Evolutionary conservation across 2,888 invertebrate species (phyloP).

Genomic region (Synergus japonicus): DNA sequence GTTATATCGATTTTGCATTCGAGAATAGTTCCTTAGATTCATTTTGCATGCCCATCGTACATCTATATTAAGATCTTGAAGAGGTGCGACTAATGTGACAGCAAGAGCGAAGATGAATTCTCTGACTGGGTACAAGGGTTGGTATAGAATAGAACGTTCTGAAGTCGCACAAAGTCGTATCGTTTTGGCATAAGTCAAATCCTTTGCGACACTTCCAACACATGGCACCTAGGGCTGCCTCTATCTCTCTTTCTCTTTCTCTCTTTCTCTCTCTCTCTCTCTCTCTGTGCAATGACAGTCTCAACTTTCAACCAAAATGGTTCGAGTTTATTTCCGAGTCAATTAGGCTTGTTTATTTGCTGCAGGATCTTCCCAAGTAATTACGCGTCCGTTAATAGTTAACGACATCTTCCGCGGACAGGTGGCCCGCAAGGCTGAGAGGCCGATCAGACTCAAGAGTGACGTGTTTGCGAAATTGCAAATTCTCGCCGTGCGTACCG

Average conservation of each 20-base stretch:
- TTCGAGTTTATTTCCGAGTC: constrained; percentile 75
- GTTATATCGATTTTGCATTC: not conserved
- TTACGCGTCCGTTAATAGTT: constrained; percentile 74
- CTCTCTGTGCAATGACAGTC: constrained; percentile 51
- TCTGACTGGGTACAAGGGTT: constrained; percentile 58
- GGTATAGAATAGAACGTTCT: constrained; percentile 65
- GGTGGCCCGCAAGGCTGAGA: constrained; percentile 36
- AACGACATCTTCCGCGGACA: constrained; percentile 70
- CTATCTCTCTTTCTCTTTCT: constrained; percentile 51
- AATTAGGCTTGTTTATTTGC: constrained; percentile 76
- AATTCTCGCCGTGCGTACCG: constrained; percentile 39
- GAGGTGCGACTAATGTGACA: not conserved
- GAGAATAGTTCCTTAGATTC: not conserved
- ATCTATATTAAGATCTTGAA: constrained; percentile 71
- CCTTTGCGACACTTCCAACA: constrained; percentile 66
- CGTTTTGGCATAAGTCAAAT: constrained; percentile 76
- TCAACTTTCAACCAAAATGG: constrained; percentile 52
- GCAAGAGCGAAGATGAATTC: constrained; percentile 39
- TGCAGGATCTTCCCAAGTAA: constrained; percentile 72
- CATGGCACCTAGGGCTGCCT: constrained; percentile 58
- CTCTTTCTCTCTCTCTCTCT: constrained; percentile 48
- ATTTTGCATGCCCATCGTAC: constrained; percentile 70
- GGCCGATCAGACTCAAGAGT: constrained; percentile 38
- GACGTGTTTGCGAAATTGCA: constrained; percentile 41
- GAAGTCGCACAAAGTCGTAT: constrained; percentile 73